Evolutionary conservation across 2,888 invertebrate species (phyloP).

Genomic region (Pachymerium ferrugineum): DNA sequence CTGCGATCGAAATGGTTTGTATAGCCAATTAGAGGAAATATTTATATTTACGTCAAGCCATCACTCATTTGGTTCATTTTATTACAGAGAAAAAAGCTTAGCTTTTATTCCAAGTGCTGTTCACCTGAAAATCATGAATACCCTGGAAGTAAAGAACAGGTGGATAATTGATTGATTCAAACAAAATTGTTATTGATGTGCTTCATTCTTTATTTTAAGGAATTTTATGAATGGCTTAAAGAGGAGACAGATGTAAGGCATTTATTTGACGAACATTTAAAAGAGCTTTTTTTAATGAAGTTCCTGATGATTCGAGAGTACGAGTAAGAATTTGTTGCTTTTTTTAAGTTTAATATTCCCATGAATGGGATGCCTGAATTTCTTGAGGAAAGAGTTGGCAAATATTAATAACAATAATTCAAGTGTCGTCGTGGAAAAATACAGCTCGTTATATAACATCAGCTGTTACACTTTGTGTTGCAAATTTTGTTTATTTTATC

Average conservation of each 20-base stretch:
- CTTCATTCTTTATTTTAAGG: constrained; percentile 28
- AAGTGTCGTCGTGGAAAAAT: too few species aligned
- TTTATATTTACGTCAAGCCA: neutral
- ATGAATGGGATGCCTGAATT: too few species aligned
- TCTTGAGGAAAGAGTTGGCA: too few species aligned
- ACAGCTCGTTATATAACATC: neutral
- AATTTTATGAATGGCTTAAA: constrained; percentile 38
- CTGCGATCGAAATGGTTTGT: neutral
- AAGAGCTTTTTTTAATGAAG: constrained; percentile 39
- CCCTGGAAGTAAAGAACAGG: constrained; percentile 32
- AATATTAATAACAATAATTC: too few species aligned
- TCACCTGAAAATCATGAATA: constrained; percentile 31
- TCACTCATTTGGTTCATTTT: neutral
- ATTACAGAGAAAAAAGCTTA: constrained; percentile 30
- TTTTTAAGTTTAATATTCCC: neutral
- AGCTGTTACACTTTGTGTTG: neutral
- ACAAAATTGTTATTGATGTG: neutral
- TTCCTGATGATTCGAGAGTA: constrained; percentile 39
- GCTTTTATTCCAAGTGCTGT: constrained; percentile 35
- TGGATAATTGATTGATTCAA: neutral
- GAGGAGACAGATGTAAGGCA: constrained; percentile 37
- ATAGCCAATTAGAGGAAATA: neutral
- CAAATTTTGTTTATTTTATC: neutral
- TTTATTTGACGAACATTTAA: constrained; percentile 29
- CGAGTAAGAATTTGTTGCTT: constrained; percentile 36